phyloP scores from a whole-genome alignment of 2,888 invertebrate species.

The Hoplodrina blanda region DNA sequence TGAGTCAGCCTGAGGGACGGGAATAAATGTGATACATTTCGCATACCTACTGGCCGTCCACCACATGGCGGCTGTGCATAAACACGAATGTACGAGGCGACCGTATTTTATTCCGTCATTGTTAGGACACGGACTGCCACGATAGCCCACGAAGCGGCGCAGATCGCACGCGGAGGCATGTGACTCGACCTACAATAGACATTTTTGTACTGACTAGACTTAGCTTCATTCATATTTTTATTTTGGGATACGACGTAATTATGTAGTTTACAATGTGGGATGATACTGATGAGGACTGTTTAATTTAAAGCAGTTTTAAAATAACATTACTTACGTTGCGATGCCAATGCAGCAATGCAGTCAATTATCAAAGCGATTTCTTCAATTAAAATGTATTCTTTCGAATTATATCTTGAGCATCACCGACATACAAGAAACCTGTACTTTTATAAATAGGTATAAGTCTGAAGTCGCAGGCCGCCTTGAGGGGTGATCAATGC shows the following conservation, averaged over 20 bases:
- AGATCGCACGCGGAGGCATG: background rate
- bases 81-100: slow-evolving; percentile 22
- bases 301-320: background rate
- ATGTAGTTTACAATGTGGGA: background rate
- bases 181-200: background rate
- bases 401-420: too few species aligned
- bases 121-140: slow-evolving; percentile 35
- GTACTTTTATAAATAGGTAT: too few species aligned
- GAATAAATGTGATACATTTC: slow-evolving; percentile 59
- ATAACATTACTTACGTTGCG: too few species aligned
- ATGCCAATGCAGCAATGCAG: too few species aligned
- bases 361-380: too few species aligned
- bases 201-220: background rate
- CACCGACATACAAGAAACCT: too few species aligned
- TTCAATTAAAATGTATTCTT: too few species aligned
- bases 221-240: background rate
- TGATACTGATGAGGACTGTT: background rate
- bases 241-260: background rate
- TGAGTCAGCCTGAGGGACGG: slow-evolving; percentile 34
- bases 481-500: too few species aligned
- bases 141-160: slow-evolving; percentile 1
- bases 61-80: slow-evolving; percentile 27
- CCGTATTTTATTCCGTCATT: slow-evolving; percentile 47
- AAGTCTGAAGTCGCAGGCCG: too few species aligned
- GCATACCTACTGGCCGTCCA: slow-evolving; percentile 36